These are phyloP conservation scores for Sebastiscus tertius DNA, from an alignment of 2,797 vertebrate genomes.

Conservation along the genomic window DNA sequence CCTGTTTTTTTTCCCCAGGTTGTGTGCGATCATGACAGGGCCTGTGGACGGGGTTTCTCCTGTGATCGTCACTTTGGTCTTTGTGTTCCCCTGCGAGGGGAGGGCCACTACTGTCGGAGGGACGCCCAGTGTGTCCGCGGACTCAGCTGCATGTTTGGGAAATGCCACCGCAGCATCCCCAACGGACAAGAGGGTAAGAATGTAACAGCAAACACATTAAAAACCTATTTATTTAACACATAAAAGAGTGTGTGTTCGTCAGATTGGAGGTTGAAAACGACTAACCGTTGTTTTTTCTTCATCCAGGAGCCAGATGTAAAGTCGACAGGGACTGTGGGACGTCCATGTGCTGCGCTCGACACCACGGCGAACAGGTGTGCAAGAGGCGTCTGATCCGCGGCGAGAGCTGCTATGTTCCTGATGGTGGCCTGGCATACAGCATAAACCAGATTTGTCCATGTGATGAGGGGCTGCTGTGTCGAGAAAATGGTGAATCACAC, in stretches of 20 bases:
- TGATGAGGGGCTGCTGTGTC: constrained; percentile 86
- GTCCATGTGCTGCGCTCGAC: constrained; percentile 87
- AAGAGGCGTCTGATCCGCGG: constrained; percentile 78
- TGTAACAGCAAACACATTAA: no score
- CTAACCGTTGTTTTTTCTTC: neutral
- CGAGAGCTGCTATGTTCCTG: constrained; percentile 86
- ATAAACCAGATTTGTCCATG: constrained; percentile 91
- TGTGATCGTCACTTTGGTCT: constrained; percentile 89
- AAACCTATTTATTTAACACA: neutral
- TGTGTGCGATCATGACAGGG: constrained; percentile 78
- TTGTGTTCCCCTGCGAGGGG: constrained; percentile 83
- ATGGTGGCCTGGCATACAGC: constrained; percentile 89
- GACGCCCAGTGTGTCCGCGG: constrained; percentile 86
- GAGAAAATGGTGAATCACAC: constrained; percentile 51
- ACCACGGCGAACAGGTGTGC: constrained; percentile 88
- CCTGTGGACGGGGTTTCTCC: constrained; percentile 82
- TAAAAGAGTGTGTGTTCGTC: neutral
- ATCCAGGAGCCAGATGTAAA: constrained; percentile 86
- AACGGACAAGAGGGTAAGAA: constrained; percentile 85
- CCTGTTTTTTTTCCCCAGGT: constrained; percentile 15
- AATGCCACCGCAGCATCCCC: constrained; percentile 85
- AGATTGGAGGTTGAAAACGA: no score
- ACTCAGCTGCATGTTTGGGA: constrained; percentile 89
- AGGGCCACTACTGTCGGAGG: constrained; percentile 85
- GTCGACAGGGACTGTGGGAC: constrained; percentile 83